A percentile compares a stretch with the other conserved stretches of the same genome.
These are phyloP conservation scores for Lepidurus couesii DNA, from an alignment of 1,140 invertebrate genomes.

Conservation along the genomic window DNA sequence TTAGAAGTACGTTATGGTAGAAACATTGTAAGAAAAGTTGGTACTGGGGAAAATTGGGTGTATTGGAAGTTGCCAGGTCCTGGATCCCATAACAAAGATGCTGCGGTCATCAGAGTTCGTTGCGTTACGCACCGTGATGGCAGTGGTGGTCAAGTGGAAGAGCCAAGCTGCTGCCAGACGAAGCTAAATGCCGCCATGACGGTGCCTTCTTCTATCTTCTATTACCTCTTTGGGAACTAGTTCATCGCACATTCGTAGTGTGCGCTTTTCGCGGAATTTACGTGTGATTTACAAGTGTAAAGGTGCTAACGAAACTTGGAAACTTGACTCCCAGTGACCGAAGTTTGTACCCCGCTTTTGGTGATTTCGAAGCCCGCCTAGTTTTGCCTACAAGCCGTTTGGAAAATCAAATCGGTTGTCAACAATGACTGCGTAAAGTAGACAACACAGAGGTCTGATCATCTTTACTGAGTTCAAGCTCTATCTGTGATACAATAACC, in stretches of 20 bases:
- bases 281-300: too few relatives aligned
- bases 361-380: too few relatives aligned
- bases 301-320: too few relatives aligned
- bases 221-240: background rate
- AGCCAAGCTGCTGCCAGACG: conserved; percentile 5
- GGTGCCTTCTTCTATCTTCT: background rate
- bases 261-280: too few relatives aligned
- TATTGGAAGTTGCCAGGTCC: background rate
- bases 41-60: background rate
- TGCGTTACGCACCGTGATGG: conserved; percentile 17
- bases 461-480: background rate
- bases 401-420: background rate
- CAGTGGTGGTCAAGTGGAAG: conserved; percentile 16
- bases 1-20: background rate
- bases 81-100: background rate
- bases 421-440: background rate
- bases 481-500: conserved; percentile 1
- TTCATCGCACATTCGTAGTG: background rate
- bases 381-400: too few relatives aligned
- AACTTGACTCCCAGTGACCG: too few relatives aligned
- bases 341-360: too few relatives aligned
- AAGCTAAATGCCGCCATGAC: conserved; percentile 18
- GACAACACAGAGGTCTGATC: background rate
- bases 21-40: background rate
- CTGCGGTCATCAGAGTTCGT: conserved; percentile 17